Evolutionary conservation across 2,888 invertebrate genomes (phyloP).

Genomic region (Drosophila fungiperda): DNA sequence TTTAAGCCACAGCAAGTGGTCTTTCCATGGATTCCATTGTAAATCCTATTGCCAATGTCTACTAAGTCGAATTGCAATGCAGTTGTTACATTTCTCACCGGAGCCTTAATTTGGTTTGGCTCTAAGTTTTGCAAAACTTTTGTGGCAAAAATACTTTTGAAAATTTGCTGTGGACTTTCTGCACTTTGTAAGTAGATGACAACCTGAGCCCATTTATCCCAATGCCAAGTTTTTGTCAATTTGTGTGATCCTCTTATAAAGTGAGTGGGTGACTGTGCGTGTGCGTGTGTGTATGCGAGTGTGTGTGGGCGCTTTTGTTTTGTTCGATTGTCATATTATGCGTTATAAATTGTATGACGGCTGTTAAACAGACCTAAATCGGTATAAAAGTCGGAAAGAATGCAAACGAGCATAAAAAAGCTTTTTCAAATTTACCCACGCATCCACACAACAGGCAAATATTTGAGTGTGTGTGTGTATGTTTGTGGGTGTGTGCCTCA

Average conservation of each 20-base stretch:
- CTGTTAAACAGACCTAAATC: slow-evolving; percentile 74
- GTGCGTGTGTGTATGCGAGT: neutral
- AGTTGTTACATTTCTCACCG: slow-evolving; percentile 66
- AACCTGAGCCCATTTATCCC: slow-evolving; percentile 47
- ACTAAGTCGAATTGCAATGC: slow-evolving; percentile 57
- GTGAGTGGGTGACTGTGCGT: slow-evolving; percentile 7
- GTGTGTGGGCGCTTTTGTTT: slow-evolving; percentile 26
- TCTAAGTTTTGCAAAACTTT: slow-evolving; percentile 74
- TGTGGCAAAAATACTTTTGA: slow-evolving; percentile 66
- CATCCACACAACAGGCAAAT: slow-evolving; percentile 20
- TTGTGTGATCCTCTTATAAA: slow-evolving; percentile 60
- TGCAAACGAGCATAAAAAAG: slow-evolving; percentile 78
- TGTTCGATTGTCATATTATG: slow-evolving; percentile 65
- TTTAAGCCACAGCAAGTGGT: slow-evolving; percentile 15
- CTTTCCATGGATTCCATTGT: slow-evolving; percentile 7
- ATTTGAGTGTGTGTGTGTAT: slow-evolving; percentile 19
- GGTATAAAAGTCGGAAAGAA: slow-evolving; percentile 67
- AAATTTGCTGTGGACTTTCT: slow-evolving; percentile 42
- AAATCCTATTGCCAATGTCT: slow-evolving; percentile 21
- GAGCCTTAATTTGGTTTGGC: slow-evolving; percentile 34
- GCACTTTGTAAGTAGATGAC: slow-evolving; percentile 38
- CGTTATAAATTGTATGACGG: slow-evolving; percentile 67
- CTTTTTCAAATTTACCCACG: slow-evolving; percentile 61
- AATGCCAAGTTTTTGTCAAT: slow-evolving; percentile 61
- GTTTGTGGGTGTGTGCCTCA: slow-evolving; percentile 10